Evolutionary conservation across 2,797 vertebrate species (phyloP), one percentile per base, ranked within the genome.

Genomic region (Lepilemur septentrionalis): DNA sequence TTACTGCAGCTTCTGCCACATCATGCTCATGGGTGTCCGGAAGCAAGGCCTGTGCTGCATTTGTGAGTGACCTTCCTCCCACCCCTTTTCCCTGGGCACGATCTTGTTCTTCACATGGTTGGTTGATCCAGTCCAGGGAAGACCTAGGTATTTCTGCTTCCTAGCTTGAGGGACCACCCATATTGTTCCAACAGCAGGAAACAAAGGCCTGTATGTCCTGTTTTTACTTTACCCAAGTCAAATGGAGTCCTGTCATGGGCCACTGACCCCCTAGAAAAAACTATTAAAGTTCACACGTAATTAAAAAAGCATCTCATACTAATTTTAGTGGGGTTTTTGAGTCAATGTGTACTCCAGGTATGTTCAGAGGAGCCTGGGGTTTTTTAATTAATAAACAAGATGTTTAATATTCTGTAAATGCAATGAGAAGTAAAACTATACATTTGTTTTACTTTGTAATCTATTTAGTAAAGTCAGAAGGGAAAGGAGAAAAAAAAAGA

Each of bases 11-110:
- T 99, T 99, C 98, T 99, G 99, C 98, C 99, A 99, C 72, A 98
- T 99, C 94, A 99, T 99, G 99, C 98, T 99, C 97, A 98, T 99
- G 91, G 99, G 99, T 0, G 99, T 99, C 0, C 98, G 99, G 96
- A 99, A 99, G 98, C 99, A 99, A 98, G 99, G 99, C 97, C 99
- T 99, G 96, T 99, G 99, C 98, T 99, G 99, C 98, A 98, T 99
- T 96, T 98, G 99, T 99, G 98, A 99, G 99, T 98, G 22, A 10
- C 35, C 7, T 0, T 50, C 89, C 50, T 55, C 46, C 35, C 2
- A 10, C 7, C 23, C 41, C 50, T 28, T 30, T 4, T 43, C 10
- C 28, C 25, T 17, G 4, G 30, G 11, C 4, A 13, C 15, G 2
- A 0, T 25, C 43, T 28, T 35, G 10, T 32, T 57, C 48, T 73